These are phyloP conservation scores for Holothuria leucospilota DNA, from an alignment of 53 echinoderm and acorn worm genomes.

Conservation along the genomic window DNA sequence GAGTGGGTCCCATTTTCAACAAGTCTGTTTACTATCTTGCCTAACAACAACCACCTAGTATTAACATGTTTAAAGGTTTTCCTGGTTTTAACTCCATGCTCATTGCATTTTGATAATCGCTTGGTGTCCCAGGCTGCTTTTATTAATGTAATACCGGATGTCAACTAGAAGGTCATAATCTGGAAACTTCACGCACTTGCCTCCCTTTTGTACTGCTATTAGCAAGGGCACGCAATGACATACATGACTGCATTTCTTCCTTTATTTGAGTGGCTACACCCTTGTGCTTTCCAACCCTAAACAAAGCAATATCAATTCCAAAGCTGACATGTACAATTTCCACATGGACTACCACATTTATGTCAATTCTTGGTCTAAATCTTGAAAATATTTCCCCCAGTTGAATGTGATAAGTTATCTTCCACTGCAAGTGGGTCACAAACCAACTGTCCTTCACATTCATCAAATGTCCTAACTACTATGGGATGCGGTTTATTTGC, in stretches of 20 bases:
- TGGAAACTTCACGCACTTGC: background rate
- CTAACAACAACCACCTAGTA: background rate
- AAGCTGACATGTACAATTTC: no score
- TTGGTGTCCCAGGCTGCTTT: background rate
- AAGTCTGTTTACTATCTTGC: background rate
- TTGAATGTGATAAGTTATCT: no score
- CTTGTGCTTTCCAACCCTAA: no score
- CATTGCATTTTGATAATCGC: background rate
- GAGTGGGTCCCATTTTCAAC: background rate
- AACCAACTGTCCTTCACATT: no score
- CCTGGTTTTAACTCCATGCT: background rate
- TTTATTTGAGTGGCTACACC: no score
- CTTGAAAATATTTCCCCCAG: no score
- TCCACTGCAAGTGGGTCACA: no score
- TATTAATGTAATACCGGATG: constrained; percentile 2
- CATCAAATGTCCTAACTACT: background rate
- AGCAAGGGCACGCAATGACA: constrained; percentile 2
- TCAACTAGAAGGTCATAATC: constrained; percentile 2
- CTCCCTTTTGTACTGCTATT: constrained; percentile 8
- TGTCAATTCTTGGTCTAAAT: no score
- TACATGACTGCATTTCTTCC: background rate
- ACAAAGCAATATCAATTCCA: no score
- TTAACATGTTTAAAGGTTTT: constrained; percentile 5
- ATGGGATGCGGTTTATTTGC: background rate
- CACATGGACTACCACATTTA: no score